phyloP scores from a whole-genome alignment of 2,113 vertebrate species.

The Ictalurus furcatus region DNA sequence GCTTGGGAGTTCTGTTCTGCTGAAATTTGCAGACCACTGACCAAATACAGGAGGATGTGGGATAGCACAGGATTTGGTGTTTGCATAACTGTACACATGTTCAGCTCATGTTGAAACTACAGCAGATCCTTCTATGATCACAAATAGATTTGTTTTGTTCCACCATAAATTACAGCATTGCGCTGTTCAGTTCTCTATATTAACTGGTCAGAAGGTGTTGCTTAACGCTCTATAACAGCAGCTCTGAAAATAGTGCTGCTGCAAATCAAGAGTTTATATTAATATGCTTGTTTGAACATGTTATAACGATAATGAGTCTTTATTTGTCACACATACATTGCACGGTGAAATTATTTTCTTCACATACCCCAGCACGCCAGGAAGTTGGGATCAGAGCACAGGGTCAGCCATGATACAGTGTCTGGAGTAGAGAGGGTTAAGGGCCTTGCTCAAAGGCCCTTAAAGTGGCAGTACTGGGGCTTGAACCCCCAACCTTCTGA shows the following conservation, averaged over 20 bases:
- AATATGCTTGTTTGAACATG: neutral
- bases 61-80: neutral
- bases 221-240: neutral
- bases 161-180: neutral
- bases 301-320: neutral
- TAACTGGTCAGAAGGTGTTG: neutral
- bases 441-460: too few species aligned
- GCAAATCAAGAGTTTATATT: neutral
- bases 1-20: neutral
- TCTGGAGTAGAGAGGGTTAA: too few species aligned
- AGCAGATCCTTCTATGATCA: neutral
- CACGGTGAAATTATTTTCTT: too few species aligned
- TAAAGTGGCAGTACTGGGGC: too few species aligned
- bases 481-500: too few species aligned
- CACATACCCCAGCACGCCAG: too few species aligned
- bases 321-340: too few species aligned
- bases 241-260: neutral
- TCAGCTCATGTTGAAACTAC: neutral
- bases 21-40: neutral
- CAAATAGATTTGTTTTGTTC: neutral
- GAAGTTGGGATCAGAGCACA: too few species aligned
- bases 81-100: neutral
- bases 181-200: neutral
- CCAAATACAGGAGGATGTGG: neutral
- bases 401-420: too few species aligned